Percentiles rank a stretch among this genome's conserved stretches.
phyloP scores from a whole-genome alignment of 2,797 vertebrate species.

The Lates japonicus region DNA sequence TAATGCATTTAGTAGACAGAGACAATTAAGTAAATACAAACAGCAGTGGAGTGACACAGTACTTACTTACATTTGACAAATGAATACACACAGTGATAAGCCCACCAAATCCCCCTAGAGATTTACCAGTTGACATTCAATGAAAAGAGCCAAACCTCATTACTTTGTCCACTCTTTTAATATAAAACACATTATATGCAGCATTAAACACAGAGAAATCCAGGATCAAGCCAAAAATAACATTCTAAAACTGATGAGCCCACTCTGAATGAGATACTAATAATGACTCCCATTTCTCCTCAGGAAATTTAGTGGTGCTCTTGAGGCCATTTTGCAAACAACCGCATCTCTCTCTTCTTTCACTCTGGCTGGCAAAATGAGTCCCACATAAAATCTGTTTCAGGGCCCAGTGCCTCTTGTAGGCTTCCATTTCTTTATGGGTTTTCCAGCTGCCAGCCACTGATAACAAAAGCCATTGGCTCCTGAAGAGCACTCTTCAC shows the following conservation, averaged over 20 bases:
- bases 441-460: conserved; percentile 82
- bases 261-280: conserved; percentile 61
- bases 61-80: conserved; percentile 51
- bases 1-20: conserved; percentile 48
- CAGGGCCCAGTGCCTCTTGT: conserved; percentile 76
- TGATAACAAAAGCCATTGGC: conserved; percentile 85
- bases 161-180: conserved; percentile 42
- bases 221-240: conserved; percentile 56
- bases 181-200: conserved; percentile 42
- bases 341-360: conserved; percentile 75
- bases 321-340: conserved; percentile 69
- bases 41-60: conserved; percentile 24
- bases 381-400: conserved; percentile 75
- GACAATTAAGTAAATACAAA: conserved; percentile 58
- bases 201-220: conserved; percentile 43
- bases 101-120: conserved; percentile 46
- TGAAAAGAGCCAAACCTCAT: conserved; percentile 36
- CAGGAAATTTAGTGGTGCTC: conserved; percentile 70
- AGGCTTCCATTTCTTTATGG: conserved; percentile 80
- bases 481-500: conserved; percentile 77
- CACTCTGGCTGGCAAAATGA: conserved; percentile 73
- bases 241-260: conserved; percentile 59
- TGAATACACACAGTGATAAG: conserved; percentile 50
- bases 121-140: conserved; percentile 46
- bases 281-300: conserved; percentile 69